Base-by-base conservation (phyloP, 2,797 vertebrate species). In the Euthynnus affinis region DNA sequence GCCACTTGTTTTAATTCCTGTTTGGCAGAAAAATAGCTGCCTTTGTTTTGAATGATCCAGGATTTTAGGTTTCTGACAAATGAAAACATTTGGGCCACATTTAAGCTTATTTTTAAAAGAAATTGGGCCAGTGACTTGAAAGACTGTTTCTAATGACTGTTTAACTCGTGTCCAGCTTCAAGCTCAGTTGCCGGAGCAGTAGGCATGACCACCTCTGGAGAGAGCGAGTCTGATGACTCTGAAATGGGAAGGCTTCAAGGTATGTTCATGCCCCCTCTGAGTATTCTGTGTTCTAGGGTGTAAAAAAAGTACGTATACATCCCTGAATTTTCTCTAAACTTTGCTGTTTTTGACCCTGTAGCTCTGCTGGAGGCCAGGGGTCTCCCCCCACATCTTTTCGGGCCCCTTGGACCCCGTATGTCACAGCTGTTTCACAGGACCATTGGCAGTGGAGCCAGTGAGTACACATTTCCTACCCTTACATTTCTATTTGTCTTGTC, bases 171-270 rank as follows among this genome's bases (percentile, higher is more conserved):
- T 89, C 27, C 71, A 98, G 98, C 98, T 84, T 99, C 98, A 91
- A 99, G 98, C 93, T 99, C 98, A 89, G 98, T 99, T 92, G 97
- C 97, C 86, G 98, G 98, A 84, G 98, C 98, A 89, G 98, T 99
- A 74, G 98, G 98, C 88, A 98, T 99, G 98, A 98, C 98, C 88
- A 99, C 98, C 67, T 99, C 98, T 90, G 98, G 98, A 90, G 98
- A 99, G 93, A 99, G 98, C 85, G 98, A 99, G 94, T 99, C 98
- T 22, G 98, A 99, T 94, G 98, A 99, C 94, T 99, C 98, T 67
- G 98, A 99, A 96, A 99, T 99, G 98, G 98, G 98, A 92, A 96
- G 98, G 86, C 95, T 99, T 80, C 98, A 99, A 97, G 98, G 98
- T 98, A 96, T 74, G 73, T 81, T 59, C 2, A 49, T 17, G 3